Evolutionary conservation across 2,113 vertebrate species (phyloP).

Genomic region (Aphyosemion australe): DNA sequence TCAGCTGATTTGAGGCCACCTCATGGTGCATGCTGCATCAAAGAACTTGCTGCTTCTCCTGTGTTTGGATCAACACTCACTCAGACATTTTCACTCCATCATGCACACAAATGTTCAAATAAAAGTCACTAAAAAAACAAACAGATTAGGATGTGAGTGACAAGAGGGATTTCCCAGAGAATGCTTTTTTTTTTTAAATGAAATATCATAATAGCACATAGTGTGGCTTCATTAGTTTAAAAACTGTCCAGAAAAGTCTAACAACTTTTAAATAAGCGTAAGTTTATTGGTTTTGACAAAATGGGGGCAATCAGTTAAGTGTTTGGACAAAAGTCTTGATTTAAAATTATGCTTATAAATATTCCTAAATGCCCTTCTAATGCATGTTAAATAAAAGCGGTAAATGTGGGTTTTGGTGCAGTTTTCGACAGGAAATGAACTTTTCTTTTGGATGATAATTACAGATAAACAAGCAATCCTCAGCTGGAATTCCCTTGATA

Average conservation of each 20-base stretch:
- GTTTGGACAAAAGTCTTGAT: neutral
- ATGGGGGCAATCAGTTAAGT: neutral
- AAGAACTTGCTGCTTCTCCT: slow-evolving; percentile 25
- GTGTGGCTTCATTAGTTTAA: no score
- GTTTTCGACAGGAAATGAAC: neutral
- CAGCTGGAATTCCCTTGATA: slow-evolving; percentile 31
- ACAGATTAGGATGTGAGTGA: slow-evolving; percentile 18
- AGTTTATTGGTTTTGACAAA: neutral
- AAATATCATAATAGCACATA: neutral
- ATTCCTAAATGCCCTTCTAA: neutral
- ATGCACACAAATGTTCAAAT: slow-evolving; percentile 42
- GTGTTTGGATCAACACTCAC: slow-evolving; percentile 18
- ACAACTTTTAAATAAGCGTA: neutral
- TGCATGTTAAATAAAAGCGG: neutral
- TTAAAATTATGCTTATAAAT: neutral
- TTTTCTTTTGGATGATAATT: no score
- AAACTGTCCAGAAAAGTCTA: no score
- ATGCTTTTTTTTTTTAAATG: slow-evolving; percentile 7
- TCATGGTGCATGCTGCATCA: slow-evolving; percentile 7
- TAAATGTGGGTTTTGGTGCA: neutral
- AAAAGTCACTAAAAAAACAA: neutral
- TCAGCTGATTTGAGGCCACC: slow-evolving; percentile 29
- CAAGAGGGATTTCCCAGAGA: slow-evolving; percentile 21
- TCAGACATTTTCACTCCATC: slow-evolving; percentile 23
- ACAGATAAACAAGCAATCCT: slow-evolving; percentile 13